Base-by-base conservation (phyloP, 2,113 vertebrate genomes). In the Nestor notabilis region DNA sequence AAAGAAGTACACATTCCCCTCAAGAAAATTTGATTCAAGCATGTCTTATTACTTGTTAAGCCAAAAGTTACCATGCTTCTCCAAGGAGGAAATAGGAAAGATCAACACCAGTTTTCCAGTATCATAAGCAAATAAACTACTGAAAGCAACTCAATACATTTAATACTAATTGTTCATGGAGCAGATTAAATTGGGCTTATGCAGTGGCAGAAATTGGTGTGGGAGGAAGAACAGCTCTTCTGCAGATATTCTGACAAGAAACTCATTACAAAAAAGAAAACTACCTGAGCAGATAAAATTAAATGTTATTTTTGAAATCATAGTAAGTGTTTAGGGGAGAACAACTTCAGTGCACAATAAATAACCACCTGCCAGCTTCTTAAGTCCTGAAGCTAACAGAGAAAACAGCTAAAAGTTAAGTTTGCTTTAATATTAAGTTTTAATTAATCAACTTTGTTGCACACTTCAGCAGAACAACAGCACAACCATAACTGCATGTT, bases 391-490 rank as follows among this genome's bases (percentile, higher is more conserved):
- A 50, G 35, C 64, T 96, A 89, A 15, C 19, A 80, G 37, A 94
- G 55, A 81, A 96, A 95, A 96, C 9, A 75, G 35, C 44, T 18
- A 93, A 91, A 66, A 86, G 58, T 78, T 75, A 89, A 76, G 28
- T 90, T 83, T 95, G 17, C 31, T 74, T 94, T 90, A 68, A 50
- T 5, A 1, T 81, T 97, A 90, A 90, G 17, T 86, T 97, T 87
- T 50, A 90, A 91, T 93, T 77, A 92, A 96, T 87, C 13, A 29
- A 37, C 25, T 94, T 49, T 37, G 24, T 52, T 63, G 61, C 24
- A 23, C 44, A 47, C 47, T 95, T 86, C 44, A 33, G 27, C 70
- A 87, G 80, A 65, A 93, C 8, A 39, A n/a, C 14, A 65, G 20
- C 12, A 91, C 33, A 86, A 56, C 43, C 74, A 37, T 17, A 95